Percentiles rank a stretch among this genome's conserved stretches.
Evolutionary conservation across 2,888 invertebrate genomes (phyloP).

Genomic region (Lasioglossum figueresi): DNA sequence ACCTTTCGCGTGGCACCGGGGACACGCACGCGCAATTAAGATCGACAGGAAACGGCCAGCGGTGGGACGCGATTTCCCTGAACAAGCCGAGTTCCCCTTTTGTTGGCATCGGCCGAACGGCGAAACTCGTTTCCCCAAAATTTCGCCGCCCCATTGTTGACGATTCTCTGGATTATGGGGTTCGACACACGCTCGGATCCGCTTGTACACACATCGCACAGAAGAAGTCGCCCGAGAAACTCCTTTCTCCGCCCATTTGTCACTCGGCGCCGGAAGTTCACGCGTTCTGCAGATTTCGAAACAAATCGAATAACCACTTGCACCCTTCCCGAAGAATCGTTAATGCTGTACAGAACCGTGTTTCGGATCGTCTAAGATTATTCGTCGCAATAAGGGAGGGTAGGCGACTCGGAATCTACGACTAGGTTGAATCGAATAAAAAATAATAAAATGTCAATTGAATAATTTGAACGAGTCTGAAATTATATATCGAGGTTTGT

Average conservation of each 20-base stretch:
- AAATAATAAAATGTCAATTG: too few relatives aligned
- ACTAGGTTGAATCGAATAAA: too few relatives aligned
- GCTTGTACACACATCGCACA: background rate
- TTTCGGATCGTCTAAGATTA: too few relatives aligned
- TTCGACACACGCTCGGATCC: background rate
- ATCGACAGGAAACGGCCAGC: constrained; percentile 55
- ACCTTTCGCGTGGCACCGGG: constrained; percentile 51
- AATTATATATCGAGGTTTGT: too few relatives aligned
- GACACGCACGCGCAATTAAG: constrained; percentile 59
- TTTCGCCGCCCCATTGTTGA: background rate
- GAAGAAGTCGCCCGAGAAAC: background rate
- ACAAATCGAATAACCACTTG: background rate
- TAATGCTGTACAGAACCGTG: too few relatives aligned
- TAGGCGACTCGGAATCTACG: too few relatives aligned
- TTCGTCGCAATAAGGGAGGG: too few relatives aligned
- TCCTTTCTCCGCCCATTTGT: background rate
- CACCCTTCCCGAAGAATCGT: too few relatives aligned
- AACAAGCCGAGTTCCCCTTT: background rate
- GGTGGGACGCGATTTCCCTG: constrained; percentile 35
- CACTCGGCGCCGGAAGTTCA: background rate
- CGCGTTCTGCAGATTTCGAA: too few relatives aligned
- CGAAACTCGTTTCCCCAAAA: background rate
- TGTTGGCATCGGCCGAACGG: background rate
- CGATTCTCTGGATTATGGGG: background rate
- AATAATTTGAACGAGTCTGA: too few relatives aligned